These are phyloP conservation scores for Drosophila ficusphila DNA, from an alignment of 1,140 invertebrate genomes.

Conservation along the genomic window DNA sequence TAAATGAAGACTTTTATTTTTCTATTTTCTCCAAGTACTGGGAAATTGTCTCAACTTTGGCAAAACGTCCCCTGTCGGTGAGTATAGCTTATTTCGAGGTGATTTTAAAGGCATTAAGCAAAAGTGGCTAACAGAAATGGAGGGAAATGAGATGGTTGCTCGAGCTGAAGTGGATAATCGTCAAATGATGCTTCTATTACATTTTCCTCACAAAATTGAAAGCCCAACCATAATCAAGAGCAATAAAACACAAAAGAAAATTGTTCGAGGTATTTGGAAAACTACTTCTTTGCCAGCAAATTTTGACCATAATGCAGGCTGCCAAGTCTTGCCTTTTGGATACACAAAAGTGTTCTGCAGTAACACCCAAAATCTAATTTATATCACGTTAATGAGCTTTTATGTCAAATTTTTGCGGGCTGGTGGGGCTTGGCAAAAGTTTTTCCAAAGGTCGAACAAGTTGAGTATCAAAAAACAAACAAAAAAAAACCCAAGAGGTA, in stretches of 20 bases:
- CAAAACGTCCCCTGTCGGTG: background rate
- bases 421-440: slow-evolving; percentile 4
- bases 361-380: slow-evolving; percentile 79
- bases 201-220: background rate
- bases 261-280: background rate
- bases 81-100: slow-evolving; percentile 26
- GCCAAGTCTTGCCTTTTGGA: slow-evolving; percentile 35
- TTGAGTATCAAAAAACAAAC: background rate
- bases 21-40: too few relatives aligned
- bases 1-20: too few relatives aligned
- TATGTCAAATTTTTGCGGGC: slow-evolving; percentile 65
- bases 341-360: slow-evolving; percentile 66
- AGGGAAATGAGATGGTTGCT: background rate
- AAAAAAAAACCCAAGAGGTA: background rate
- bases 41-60: slow-evolving; percentile 8
- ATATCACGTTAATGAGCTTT: slow-evolving; percentile 82
- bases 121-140: slow-evolving; percentile 1
- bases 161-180: slow-evolving; percentile 30
- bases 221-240: slow-evolving; percentile 15
- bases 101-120: slow-evolving; percentile 38
- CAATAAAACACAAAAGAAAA: slow-evolving; percentile 30
- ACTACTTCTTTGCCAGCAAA: slow-evolving; percentile 18
- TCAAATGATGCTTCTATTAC: slow-evolving; percentile 45
- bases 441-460: slow-evolving; percentile 5
- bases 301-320: slow-evolving; percentile 49